phyloP scores from a whole-genome alignment of 2,113 vertebrate species.

The Dendropsophus ebraccatus region DNA sequence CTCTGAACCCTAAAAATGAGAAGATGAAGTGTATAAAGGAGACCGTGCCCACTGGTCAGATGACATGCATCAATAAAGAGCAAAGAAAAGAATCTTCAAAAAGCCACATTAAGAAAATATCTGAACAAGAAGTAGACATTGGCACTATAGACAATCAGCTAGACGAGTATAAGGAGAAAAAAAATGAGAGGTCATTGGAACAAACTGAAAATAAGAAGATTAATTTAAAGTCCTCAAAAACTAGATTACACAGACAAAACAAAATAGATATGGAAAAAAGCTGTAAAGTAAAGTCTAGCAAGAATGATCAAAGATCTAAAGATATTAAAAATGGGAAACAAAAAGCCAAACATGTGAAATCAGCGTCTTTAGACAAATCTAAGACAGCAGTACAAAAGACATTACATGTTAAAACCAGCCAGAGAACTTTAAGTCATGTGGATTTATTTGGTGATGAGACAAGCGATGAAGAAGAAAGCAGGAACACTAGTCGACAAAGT shows the following conservation, averaged over 20 bases:
- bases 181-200: slow-evolving; percentile 66
- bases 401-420: slow-evolving; percentile 66
- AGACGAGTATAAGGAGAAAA: slow-evolving; percentile 67
- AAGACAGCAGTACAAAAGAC: not conserved
- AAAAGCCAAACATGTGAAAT: slow-evolving; percentile 27
- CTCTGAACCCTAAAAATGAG: slow-evolving; percentile 49
- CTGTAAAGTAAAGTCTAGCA: slow-evolving; percentile 60
- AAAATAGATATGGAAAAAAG: slow-evolving; percentile 60
- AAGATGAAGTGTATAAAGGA: slow-evolving; percentile 65
- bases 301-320: slow-evolving; percentile 66
- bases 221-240: slow-evolving; percentile 48
- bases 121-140: slow-evolving; percentile 62
- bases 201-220: slow-evolving; percentile 71
- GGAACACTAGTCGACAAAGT: slow-evolving; percentile 24
- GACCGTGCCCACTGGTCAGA: slow-evolving; percentile 48
- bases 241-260: slow-evolving; percentile 63
- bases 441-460: slow-evolving; percentile 97
- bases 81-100: slow-evolving; percentile 74
- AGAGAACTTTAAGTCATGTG: slow-evolving; percentile 79
- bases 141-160: slow-evolving; percentile 67
- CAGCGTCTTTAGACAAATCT: slow-evolving; percentile 54
- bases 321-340: slow-evolving; percentile 72
- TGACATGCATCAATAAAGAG: not conserved
- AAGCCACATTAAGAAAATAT: slow-evolving; percentile 68
- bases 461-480: slow-evolving; percentile 76